These are phyloP conservation scores for Danio albolineatus DNA, from an alignment of 2,797 vertebrate species.

Conservation along the genomic window DNA sequence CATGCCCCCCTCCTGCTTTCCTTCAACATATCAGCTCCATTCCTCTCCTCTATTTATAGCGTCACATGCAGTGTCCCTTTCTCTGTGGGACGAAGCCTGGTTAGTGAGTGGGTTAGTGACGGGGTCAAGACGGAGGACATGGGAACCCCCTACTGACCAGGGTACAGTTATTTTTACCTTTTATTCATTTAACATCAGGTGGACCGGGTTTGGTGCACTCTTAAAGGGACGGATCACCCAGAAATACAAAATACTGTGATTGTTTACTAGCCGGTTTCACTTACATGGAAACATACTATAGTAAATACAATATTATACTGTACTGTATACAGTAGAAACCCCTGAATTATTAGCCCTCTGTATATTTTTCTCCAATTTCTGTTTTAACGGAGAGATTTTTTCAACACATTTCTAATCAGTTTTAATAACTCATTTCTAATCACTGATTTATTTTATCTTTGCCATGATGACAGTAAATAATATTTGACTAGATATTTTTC, in stretches of 20 bases:
- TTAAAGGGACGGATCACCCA: conserved; percentile 25
- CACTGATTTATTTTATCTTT: no score
- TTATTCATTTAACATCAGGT: conserved; percentile 40
- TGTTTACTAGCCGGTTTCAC: background rate
- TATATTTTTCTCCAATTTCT: no score
- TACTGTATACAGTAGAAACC: no score
- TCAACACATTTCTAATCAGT: no score
- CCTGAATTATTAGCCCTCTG: no score
- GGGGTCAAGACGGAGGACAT: conserved; percentile 18
- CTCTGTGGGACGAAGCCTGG: background rate
- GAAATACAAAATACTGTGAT: background rate
- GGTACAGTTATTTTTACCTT: conserved; percentile 41
- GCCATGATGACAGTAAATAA: no score
- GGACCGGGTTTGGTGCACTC: background rate
- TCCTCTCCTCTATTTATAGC: conserved; percentile 81
- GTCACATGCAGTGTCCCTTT: conserved; percentile 65
- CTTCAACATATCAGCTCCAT: conserved; percentile 80
- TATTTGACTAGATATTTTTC: no score
- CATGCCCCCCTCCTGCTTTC: conserved; percentile 68
- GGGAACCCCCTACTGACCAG: conserved; percentile 29
- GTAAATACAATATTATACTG: no score
- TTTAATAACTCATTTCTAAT: no score
- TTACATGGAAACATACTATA: background rate
- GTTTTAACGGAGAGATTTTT: no score
- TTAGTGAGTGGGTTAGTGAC: conserved; percentile 20